Base-by-base conservation (phyloP, 2,888 invertebrate species). In the Ashinkailepas kermadecensis region DNA sequence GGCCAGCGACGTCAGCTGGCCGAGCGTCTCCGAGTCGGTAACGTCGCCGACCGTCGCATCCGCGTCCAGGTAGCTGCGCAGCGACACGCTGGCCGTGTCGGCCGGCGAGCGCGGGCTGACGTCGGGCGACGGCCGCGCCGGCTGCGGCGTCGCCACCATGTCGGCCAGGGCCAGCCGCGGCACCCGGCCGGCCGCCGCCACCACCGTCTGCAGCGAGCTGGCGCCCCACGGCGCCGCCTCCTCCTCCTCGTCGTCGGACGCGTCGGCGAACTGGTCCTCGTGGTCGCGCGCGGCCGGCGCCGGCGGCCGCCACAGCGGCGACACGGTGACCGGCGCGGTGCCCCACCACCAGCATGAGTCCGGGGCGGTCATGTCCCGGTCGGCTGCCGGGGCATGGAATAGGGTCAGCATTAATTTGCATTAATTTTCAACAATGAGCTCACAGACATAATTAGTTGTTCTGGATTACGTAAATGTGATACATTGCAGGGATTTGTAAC, bases 121-220 rank as follows among this genome's bases (percentile, higher is more conserved):
- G 21, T 74, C 74, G 9, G 21, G 12, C 54, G 56, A 74, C 21
- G 54, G 39, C 7, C 54, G 21, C 56, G 54, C 18, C 74, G 74
- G 74, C 74, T 56, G 74, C 54, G 56, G 74, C 54, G 74, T 9
- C 15, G 74, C 74, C 21, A 74, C 54, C 74, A 74, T 74, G 18
- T 54, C 54, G 21, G 21, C 13, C 15, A 74, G 74, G 10, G 74
- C 74, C 74, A 74, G 74, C 11, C 74, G 74, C 56, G 74, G 74
- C 54, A 74, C 74, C 23, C 25, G n/a, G 8, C 12, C 54, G 23
- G 54, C 23, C 56, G 74, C 74, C 0, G 54, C 74, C 74, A 74
- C 74, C 74, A 74, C 74, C 3, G 74, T 74, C 74, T 74, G 74
- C 74, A 74, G 74, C 21, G 74, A 74, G 74, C 74, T 7, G 54